Evolutionary conservation across 1,140 invertebrate genomes (phyloP), one percentile per base, ranked within the genome.

Genomic region (Magallana gigas): DNA sequence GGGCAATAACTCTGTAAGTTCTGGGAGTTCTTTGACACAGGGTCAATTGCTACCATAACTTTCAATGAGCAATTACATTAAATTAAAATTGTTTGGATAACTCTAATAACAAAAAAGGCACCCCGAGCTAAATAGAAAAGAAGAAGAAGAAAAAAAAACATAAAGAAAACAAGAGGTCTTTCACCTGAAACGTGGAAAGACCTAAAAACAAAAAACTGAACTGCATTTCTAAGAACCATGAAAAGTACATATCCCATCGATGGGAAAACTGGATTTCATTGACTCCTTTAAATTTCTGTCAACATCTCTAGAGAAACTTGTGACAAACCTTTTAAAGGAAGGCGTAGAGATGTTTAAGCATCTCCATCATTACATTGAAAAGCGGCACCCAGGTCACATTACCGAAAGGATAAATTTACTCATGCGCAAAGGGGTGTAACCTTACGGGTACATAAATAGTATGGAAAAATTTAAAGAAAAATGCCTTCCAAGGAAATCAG

Each of bases 251-350:
- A 58, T 88, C 84, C 4, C 0, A 18, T 88, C 58, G 6, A 59
- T 88, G 29, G 87, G 87, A 1, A 85, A 64, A 80, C 64, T 88
- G 84, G 84, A 88, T 14, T 88, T 85, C 48, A 88, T 88, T 1
- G 84, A 88, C 59, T 57, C 71, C 16, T 88, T 85, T 36, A 84
- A 88, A 62, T 88, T 88, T 68, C 16, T 88, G 81, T 71, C 85
- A 62, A 56, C 85, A 29, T 87, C 85, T 8, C 59, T 87, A 57
- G 85, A 82, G n/a, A 87, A 62, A 57, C 56, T 80, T 36, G 68
- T 80, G 48, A 8, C 59, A 11, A 87, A 82, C 29, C 59, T 84
- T 8, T 59, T 9, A 57, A 36, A 59, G 18, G 83, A 84, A 59
- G 86, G 80, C 36, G 11, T 16, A 48, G 81, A 84, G 16, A 84